Base-by-base conservation (phyloP, 30 jellyfish, hydroid and myxozoan species). In the Chrysaora quinquecirrha region DNA sequence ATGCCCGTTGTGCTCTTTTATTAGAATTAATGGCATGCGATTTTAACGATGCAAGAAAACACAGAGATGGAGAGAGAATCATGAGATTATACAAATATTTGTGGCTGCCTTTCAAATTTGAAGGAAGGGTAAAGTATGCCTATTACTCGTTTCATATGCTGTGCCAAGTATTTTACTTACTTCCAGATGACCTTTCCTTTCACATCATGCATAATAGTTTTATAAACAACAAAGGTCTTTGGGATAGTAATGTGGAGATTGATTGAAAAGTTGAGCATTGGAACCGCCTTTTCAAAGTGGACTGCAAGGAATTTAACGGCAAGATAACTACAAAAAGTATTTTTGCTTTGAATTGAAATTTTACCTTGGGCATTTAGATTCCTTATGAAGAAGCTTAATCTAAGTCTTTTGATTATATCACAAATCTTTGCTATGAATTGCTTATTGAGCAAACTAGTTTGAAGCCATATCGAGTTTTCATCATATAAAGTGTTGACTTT, bases 51-150 rank as follows among this genome's bases (percentile, higher is more conserved):
- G 86, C 86, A 16, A 27, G 86, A 18, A 49, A 48, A 52, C 22
- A 19, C 49, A 77, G 86, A n/a, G 86, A 74, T 50, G 76, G 86
- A 48, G 77, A 74, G 76, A 38, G 86, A 27, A 19, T 74, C 25
- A 19, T 74, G 16, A 14, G 77, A 6, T 46, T 71, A 3, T 52
- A 74, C 69, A 74, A 74, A 54, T 22, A 33, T 19, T 58, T 74
- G 32, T 32, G 19, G 19, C 60, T 74, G 31, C 25, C 6, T 30
- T 74, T 74, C 58, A 52, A 31, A 27, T 9, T 49, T 4, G 75
- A 48, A 19, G 16, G 38, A 2, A 49, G 54, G 38, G 58, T 47
- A 30, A 46, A 74, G 29, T 74, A 74, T 74, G 48, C 61, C 32
- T 52, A 23, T 22, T 71, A 31, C 19, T 18, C 83, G n/a, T 43